phyloP scores from a whole-genome alignment of 2,888 invertebrate genomes.

The Toxonevra muliebris region DNA sequence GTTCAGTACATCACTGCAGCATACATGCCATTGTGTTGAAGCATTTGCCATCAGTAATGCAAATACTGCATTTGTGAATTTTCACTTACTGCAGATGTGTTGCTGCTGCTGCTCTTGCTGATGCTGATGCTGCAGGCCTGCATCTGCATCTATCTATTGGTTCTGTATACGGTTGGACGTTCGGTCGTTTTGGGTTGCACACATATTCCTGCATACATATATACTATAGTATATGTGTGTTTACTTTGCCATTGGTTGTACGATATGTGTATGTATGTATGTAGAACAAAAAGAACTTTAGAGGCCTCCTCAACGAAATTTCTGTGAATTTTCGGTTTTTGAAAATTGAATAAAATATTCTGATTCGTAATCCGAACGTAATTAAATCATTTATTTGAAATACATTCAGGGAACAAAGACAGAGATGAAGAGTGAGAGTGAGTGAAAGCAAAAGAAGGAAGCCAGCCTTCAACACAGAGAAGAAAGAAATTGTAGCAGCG shows the following conservation, averaged over 20 bases:
- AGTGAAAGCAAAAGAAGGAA: too few relatives aligned
- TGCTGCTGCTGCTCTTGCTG: too few relatives aligned
- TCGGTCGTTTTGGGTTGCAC: too few relatives aligned
- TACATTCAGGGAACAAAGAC: too few relatives aligned
- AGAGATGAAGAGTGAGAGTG: too few relatives aligned
- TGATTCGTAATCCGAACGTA: constrained; percentile 26
- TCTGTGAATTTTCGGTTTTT: background rate
- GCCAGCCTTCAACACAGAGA: background rate
- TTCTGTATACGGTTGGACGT: too few relatives aligned
- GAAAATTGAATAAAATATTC: constrained; percentile 29
- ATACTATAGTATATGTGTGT: too few relatives aligned
- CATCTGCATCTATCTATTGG: constrained; percentile 2
- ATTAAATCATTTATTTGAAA: constrained; percentile 19
- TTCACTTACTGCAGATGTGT: too few relatives aligned
- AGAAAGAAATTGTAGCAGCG: background rate
- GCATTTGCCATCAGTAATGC: constrained; percentile 34
- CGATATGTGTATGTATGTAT: background rate
- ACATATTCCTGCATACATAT: too few relatives aligned
- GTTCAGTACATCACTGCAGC: too few relatives aligned
- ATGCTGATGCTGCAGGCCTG: background rate
- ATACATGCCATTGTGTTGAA: too few relatives aligned
- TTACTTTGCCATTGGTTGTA: background rate
- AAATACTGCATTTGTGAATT: constrained; percentile 26
- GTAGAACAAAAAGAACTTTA: too few relatives aligned
- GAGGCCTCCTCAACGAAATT: background rate